Base-by-base conservation (phyloP, 2,888 invertebrate species). In the Petrolisthes manimaculis region DNA sequence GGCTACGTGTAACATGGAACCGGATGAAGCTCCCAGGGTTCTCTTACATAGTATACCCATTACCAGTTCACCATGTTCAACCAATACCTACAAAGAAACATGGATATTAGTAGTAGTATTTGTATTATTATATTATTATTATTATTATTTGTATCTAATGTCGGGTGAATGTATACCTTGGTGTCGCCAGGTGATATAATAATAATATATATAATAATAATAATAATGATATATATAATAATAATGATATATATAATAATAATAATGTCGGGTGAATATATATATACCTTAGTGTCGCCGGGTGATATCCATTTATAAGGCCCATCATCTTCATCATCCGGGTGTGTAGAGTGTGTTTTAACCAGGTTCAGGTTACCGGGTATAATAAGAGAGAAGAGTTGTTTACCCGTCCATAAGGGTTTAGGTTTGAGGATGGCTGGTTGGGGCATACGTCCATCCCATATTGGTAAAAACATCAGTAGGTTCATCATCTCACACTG, bases 271-370 rank as follows among this genome's bases (percentile, higher is more conserved):
- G 37, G 37, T 37, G 5, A 9, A 56, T 75, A 74, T 55, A 9
- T 4, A 0, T 92, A 92, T 91, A 95, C 96, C 94, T 99, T 99
- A 0, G 99, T 99, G 92, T 99, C 99, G 91, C 99, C 99, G 0
- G 99, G 99, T 3, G 99, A 99, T 91, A 99, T 99, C 99, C 99
- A 99, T 92, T 98, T 97, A 93, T 99, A 99, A 0, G 99, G 99
- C 0, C 99, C 99, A 90, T 97, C 97, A 93, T 99, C 99, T 94
- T 99, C 99, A 92, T 99, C 98, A 92, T 99, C 99, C 0, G 99
- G 99, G 95, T 99, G 99, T 74, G 99, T 99, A 88, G 98, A 97
- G 94, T 99, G 99, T 3, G 98, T 98, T 91, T 99, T 95, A 92
- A 99, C 97, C 95, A 98, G 97, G 93, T 99, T 99, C 0, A 99